phyloP scores from a whole-genome alignment of 2,113 vertebrate genomes.

The Nothoprocta pentlandii region DNA sequence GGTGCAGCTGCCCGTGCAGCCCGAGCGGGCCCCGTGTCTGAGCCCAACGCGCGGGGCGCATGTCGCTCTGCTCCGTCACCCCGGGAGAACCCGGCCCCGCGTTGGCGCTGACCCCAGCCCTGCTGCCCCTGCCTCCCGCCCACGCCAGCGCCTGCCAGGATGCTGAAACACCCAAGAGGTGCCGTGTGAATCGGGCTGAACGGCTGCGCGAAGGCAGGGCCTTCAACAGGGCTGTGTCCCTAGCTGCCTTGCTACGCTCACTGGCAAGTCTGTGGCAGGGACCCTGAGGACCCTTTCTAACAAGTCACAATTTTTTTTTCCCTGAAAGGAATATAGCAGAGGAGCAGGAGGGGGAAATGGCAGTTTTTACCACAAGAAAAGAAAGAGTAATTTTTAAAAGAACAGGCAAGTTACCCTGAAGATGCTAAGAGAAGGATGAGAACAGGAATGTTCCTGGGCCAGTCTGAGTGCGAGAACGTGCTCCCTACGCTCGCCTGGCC shows the following conservation, averaged over 20 bases:
- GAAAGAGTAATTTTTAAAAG: neutral
- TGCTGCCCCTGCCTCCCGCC: accelerated
- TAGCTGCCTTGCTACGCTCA: neutral
- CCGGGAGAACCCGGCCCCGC: accelerated
- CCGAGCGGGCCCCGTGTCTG: too few relatives aligned
- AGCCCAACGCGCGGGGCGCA: accelerated
- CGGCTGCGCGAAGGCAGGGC: neutral
- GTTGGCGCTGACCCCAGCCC: neutral
- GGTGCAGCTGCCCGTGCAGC: too few relatives aligned
- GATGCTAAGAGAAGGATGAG: neutral
- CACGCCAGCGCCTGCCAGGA: neutral
- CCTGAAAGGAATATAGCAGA: neutral
- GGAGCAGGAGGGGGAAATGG: neutral
- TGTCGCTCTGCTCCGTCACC: accelerated
- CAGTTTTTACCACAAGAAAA: neutral
- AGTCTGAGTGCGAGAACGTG: neutral
- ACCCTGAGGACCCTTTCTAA: neutral
- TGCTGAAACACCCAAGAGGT: neutral
- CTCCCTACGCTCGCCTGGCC: neutral
- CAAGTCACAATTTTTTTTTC: neutral
- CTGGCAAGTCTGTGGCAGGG: neutral
- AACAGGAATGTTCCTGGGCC: neutral
- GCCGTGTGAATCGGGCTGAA: neutral
- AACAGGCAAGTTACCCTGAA: neutral
- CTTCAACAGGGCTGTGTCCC: neutral